These are phyloP conservation scores for Rhinopithecus roxellana DNA, from an alignment of 2,113 vertebrate genomes.

Conservation along the genomic window DNA sequence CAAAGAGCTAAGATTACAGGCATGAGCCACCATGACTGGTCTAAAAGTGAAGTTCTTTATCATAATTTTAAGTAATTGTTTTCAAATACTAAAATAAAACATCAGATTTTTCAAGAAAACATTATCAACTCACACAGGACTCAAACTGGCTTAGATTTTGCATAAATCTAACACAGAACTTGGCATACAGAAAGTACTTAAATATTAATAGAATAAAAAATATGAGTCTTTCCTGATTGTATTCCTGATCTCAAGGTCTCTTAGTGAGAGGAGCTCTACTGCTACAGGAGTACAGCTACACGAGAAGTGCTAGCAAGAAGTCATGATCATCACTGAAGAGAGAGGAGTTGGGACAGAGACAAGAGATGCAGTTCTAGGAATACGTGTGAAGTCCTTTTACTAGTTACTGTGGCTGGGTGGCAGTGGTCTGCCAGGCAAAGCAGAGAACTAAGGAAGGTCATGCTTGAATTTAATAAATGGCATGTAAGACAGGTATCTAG, in stretches of 20 bases:
- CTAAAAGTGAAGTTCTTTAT: conserved; percentile 56
- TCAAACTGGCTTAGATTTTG: not conserved
- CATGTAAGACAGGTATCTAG: not conserved
- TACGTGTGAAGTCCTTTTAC: not conserved
- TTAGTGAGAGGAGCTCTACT: not conserved
- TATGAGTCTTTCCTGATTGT: not conserved
- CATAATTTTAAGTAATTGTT: conserved; percentile 40
- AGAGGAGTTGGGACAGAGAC: not conserved
- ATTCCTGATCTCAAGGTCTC: conserved; percentile 6
- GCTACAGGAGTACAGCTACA: not conserved
- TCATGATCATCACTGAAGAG: not conserved
- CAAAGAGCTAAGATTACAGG: not conserved
- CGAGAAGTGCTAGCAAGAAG: not conserved
- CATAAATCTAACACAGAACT: not conserved
- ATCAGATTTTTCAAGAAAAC: conserved; percentile 55
- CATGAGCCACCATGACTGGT: not conserved
- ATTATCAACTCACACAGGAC: not conserved
- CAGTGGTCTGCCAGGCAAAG: not conserved
- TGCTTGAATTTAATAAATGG: not conserved
- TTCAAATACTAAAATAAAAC: conserved; percentile 59
- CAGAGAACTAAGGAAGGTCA: not conserved
- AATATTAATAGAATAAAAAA: not conserved
- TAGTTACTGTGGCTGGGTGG: not conserved
- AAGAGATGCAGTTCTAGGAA: not conserved
- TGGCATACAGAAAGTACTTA: conserved; percentile 7